These are phyloP conservation scores for Probosciger aterrimus DNA, from an alignment of 2,113 vertebrate genomes.

Conservation along the genomic window DNA sequence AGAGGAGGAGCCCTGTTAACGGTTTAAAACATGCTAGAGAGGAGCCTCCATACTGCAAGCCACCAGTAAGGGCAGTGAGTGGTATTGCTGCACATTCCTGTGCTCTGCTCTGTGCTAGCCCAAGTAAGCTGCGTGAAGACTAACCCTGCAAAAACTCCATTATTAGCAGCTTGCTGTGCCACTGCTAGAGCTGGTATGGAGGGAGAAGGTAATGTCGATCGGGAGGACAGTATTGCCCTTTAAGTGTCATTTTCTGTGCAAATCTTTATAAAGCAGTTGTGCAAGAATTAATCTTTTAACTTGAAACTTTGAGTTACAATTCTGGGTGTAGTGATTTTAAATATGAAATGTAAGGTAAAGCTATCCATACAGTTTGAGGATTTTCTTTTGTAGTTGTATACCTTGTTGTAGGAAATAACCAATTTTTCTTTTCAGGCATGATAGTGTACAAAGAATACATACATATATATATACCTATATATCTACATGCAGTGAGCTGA, in stretches of 20 bases:
- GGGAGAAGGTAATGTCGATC: background rate
- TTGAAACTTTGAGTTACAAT: background rate
- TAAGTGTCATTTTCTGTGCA: background rate
- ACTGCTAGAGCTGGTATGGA: background rate
- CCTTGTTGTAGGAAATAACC: background rate
- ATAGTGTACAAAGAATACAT: background rate
- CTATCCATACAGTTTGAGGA: background rate
- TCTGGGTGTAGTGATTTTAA: background rate
- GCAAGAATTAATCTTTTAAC: background rate
- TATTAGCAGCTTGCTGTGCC: background rate
- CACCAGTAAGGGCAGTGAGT: background rate
- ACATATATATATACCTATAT: accelerated
- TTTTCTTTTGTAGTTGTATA: background rate
- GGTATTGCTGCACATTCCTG: background rate
- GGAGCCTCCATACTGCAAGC: background rate
- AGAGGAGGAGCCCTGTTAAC: background rate
- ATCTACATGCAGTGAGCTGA: background rate
- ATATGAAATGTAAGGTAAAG: background rate
- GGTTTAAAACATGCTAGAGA: background rate
- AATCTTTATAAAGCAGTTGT: background rate
- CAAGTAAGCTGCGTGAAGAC: background rate
- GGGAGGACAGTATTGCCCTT: background rate
- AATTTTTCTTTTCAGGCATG: background rate
- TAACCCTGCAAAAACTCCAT: background rate
- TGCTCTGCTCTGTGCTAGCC: background rate